Evolutionary conservation across 2,797 vertebrate species (phyloP), one percentile per base, ranked within the genome.

Genomic region (Chaunax sp.): DNA sequence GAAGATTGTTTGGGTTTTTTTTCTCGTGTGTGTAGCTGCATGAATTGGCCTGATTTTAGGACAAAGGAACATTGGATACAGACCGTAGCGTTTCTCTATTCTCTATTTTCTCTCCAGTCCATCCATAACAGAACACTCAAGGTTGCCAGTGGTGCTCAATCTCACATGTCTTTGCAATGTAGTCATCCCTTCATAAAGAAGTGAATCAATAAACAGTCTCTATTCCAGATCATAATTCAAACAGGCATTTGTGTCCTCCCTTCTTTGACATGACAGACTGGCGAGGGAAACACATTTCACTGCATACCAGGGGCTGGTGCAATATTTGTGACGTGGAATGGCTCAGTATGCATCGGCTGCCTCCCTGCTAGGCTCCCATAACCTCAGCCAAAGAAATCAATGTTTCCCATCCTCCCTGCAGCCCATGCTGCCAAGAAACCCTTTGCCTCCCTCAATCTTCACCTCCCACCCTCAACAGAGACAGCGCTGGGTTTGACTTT

Each of bases 351-450:
- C 82, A 72, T 77, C 77, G 64, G 64, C 71, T 66, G 77, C 71
- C 85, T 86, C 78, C 57, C 69, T 80, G 69, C 73, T 56, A 47
- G 76, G 74, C 77, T 81, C 56, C 74, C 76, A 60, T 64, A 80
- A 80, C 86, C 69, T 67, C 72, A 80, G 81, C 82, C 87, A 86
- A 85, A 87, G 64, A 87, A 89, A 91, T 92, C 87, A 78, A 87
- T 83, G 78, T 76, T 75, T 82, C 69, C 66, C 81, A 69, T 85
- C 87, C 78, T 87, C 74, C 65, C 76, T 71, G 69, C 75, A 71
- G 70, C 73, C 41, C 35, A 37, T 16, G 49, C 69, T 83, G 78
- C 86, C 84, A 88, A 85, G 76, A 83, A 78, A 52, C 62, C 72
- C 61, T 75, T 60, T 64, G 72, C 69, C 60, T 61, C 75, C 68